Evolutionary conservation across 2,797 vertebrate species (phyloP), one percentile per base, ranked within the genome.

Genomic region (Danio aesculapii): DNA sequence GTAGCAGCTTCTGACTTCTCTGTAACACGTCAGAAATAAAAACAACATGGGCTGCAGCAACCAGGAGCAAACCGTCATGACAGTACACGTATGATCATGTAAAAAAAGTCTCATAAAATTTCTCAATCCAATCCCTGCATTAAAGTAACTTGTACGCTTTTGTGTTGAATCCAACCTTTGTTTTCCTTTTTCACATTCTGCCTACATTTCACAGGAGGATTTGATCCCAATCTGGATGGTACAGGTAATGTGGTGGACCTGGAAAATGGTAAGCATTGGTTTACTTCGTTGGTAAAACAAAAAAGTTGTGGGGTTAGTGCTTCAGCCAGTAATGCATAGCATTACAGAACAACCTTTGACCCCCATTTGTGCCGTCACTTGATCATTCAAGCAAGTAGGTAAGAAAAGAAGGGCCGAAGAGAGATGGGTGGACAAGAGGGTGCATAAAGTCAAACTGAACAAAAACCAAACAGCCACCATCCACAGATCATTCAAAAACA

Each of bases 1-100:
- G 79, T 90, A 94, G 92, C 93, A 94, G 95, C 92, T 92, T 94
- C 93, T 93, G 93, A 94, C 93, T 94, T 95, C 92, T 95, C 94
- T 95, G 93, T 94, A 94, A 90, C 89, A 94, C 89, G 81, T 92
- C 94, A 95, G 94, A 94, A 91, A 73, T 73, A 76, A 86, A 81
- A 85, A 83, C 70, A 72, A 73, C 83, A 81, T 87, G 91, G 92
- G 72, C 89, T 92, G 88, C 90, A 88, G 87, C 80, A 85, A 82
- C 85, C 16, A 59, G 69, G 85, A 82, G 55, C 1, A 17, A 53
- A 17, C 73, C 39, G 6, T 11, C 2, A 16, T 0, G 17, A 61
- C 66, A 52, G 61, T 9, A 83, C 41, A 74, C 64, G 16, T 0
- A 58, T 70, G 41, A 73, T 70, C 39, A 75, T 71, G 76, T 77